These are phyloP conservation scores for Myiozetetes cayanensis DNA, from an alignment of 2,113 vertebrate species.

Conservation along the genomic window DNA sequence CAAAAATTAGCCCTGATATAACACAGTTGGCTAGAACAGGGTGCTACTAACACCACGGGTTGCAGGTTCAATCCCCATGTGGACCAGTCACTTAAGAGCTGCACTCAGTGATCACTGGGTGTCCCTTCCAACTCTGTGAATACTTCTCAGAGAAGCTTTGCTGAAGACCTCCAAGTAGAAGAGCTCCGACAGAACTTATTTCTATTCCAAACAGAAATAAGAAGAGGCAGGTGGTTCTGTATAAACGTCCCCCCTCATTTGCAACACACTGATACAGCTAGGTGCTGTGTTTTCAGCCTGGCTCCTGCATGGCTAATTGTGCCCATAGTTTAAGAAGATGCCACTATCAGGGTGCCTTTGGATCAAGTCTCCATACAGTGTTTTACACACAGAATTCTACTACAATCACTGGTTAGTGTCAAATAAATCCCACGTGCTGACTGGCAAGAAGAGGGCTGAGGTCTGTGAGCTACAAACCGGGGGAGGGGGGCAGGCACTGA, in stretches of 20 bases:
- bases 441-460: neutral
- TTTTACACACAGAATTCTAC: neutral
- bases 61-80: neutral
- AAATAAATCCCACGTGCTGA: rapidly evolving
- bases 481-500: neutral
- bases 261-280: rapidly evolving
- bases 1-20: neutral
- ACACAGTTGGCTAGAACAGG: neutral
- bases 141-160: neutral
- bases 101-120: neutral
- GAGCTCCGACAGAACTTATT: neutral
- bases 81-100: neutral
- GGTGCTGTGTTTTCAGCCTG: neutral
- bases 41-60: neutral
- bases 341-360: rapidly evolving
- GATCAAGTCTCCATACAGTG: neutral
- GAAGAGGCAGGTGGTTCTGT: neutral
- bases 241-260: rapidly evolving
- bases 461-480: neutral
- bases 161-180: neutral
- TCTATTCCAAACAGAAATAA: neutral
- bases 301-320: neutral
- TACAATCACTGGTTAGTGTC: neutral
- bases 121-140: neutral
- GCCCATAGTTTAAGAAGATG: neutral